Conservation (phyloP, 2,888 invertebrate species). For the Dynastes grantii region DNA sequence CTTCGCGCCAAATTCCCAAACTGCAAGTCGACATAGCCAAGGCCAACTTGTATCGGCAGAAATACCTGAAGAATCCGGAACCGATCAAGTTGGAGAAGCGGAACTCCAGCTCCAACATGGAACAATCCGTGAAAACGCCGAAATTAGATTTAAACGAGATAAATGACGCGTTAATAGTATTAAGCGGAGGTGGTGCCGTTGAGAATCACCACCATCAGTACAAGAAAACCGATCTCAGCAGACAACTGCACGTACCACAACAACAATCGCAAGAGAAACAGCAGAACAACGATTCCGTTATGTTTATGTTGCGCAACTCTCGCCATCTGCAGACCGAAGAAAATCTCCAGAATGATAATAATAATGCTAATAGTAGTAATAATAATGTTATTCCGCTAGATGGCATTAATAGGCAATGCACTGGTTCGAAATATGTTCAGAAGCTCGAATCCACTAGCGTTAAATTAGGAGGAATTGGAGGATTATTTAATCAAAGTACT, state of each 20-base stretch:
- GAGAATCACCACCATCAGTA: constrained; percentile 27
- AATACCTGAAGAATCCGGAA: constrained; percentile 43
- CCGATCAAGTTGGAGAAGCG: constrained; percentile 57
- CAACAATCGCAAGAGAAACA: constrained; percentile 29
- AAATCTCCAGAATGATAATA: constrained; percentile 48
- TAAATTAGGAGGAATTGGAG: constrained; percentile 3
- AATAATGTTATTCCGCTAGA: constrained; percentile 13
- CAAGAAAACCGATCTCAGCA: constrained; percentile 65
- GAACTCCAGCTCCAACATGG: constrained; percentile 53
- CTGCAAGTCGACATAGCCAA: constrained; percentile 59
- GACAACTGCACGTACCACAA: constrained; percentile 53
- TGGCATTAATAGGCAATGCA: constrained; percentile 28
- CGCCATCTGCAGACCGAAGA: constrained; percentile 56
- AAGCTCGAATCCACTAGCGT: constrained; percentile 50
- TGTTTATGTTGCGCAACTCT: constrained; percentile 55
- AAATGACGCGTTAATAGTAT: constrained; percentile 69
- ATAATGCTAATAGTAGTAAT: constrained; percentile 40
- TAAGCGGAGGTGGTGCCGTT: constrained; percentile 57
- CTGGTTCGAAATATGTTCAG: constrained; percentile 60
- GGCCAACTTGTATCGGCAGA: constrained; percentile 53
- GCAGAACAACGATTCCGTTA: constrained; percentile 29
- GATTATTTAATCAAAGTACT: background rate
- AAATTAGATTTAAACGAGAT: constrained; percentile 70
- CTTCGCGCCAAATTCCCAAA: constrained; percentile 61
- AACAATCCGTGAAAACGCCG: constrained; percentile 59